These are phyloP conservation scores for Zoroaster sp. DNA, from an alignment of 53 echinoderm and acorn worm genomes.

Conservation along the genomic window DNA sequence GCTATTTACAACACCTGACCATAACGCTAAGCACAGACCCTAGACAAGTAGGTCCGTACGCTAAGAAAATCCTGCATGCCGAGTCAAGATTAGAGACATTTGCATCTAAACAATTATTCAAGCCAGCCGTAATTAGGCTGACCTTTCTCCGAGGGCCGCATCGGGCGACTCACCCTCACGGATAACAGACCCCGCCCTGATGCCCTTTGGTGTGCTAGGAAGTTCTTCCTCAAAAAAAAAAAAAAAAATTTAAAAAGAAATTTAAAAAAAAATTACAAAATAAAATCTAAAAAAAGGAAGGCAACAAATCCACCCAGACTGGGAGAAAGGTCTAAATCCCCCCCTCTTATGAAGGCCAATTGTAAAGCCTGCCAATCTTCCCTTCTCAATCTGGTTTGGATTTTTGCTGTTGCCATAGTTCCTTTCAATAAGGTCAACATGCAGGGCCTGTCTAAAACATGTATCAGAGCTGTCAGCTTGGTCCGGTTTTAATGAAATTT, in stretches of 20 bases:
- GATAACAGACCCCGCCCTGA: conserved; percentile 8
- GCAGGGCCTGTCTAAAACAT: not conserved
- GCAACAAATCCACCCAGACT: not conserved
- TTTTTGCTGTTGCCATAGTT: not conserved
- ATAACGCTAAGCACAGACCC: not conserved
- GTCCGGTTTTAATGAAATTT: not conserved
- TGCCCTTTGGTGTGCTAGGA: conserved; percentile 48
- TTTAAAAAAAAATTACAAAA: not conserved
- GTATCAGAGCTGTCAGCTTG: not conserved
- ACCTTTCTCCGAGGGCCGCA: conserved; percentile 1
- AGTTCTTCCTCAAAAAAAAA: not conserved
- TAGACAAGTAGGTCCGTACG: too few relatives aligned
- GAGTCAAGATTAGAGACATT: not conserved
- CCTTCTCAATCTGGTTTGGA: not conserved
- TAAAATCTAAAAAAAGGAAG: not conserved
- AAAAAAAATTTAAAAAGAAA: not conserved
- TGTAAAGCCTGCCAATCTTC: not conserved
- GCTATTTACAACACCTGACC: too few relatives aligned
- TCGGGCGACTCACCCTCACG: too few relatives aligned
- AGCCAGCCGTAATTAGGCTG: not conserved
- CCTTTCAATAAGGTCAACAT: not conserved
- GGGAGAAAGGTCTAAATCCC: not conserved
- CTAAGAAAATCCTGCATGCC: too few relatives aligned
- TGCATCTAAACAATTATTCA: not conserved
- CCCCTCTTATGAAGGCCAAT: not conserved